Base-by-base conservation (phyloP, 1,140 invertebrate genomes). In the Aphaenogaster ashmeadi region DNA sequence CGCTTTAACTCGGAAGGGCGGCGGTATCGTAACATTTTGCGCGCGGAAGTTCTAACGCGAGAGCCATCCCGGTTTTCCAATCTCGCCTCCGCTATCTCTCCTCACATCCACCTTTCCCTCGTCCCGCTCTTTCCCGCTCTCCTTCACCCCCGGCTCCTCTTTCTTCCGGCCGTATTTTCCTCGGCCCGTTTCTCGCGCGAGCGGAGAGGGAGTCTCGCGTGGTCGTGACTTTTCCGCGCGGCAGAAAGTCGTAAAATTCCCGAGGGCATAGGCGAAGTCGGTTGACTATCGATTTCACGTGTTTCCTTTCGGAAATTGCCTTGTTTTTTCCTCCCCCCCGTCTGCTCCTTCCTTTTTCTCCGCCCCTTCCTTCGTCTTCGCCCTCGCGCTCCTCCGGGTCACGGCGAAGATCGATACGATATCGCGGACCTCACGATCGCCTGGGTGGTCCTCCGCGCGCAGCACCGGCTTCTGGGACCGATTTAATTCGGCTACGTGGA, bases 221-320 rank as follows among this genome's bases (percentile, higher is more conserved):
- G 66, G 78, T 79, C 64, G 86, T 91, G 89, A 86, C 89, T 91
- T 91, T 91, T 91, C 87, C 80, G 60, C 87, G 72, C 89, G 36
- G 54, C 87, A 21, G 47, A 52, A 62, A 86, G 77, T 81, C 89
- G 81, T 88, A 90, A 90, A 90, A 87, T 75, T 74, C n/a, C 74
- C 79, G 79, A 64, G 58, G 86, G 71, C 60, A 67, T 52, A 67
- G 71, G 64, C 60, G 81, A 86, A 79, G 58, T 58, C 66, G 21
- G 60, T 69, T 66, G 56, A 80, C 88, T 92, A 92, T 92, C 89
- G 91, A 92, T 92, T 92, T 90, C 89, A 58, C 87, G 87, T 90
- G 89, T 92, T 92, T 92, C 91, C 85, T 91, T 92, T 89, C 91
- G 89, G 89, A 90, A 92, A 92, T 92, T 91, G 79, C 87, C 71